Conservation (phyloP, 1,140 invertebrate genomes). For the Cherax quadricarinatus region DNA sequence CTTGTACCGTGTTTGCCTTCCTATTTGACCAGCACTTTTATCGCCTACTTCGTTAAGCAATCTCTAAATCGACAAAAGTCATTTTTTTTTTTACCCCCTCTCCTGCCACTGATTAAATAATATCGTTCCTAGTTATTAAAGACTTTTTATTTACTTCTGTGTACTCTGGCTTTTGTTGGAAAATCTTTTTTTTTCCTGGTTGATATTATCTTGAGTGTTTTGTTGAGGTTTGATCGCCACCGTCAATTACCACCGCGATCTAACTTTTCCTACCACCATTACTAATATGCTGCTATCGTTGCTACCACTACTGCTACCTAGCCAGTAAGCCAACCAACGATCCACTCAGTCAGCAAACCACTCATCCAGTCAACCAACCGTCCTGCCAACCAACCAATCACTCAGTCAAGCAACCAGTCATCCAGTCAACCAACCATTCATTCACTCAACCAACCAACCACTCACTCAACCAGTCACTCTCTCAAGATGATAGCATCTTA, state of each 20-base stretch:
- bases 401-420: no score
- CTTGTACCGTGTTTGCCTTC: constrained; percentile 55
- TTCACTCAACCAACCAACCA: no score
- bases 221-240: no score
- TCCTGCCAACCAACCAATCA: no score
- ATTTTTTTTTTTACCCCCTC: background rate
- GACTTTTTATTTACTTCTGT: background rate
- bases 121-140: constrained; percentile 27
- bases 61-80: constrained; percentile 7
- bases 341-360: no score
- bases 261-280: background rate
- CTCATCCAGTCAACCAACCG: no score
- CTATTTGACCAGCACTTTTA: constrained; percentile 38
- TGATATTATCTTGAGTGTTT: no score
- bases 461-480: background rate
- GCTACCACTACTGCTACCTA: background rate
- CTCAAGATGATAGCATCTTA: background rate
- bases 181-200: no score
- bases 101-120: constrained; percentile 25
- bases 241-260: no score
- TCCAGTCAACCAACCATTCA: no score
- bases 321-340: background rate
- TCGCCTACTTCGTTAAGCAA: constrained; percentile 48
- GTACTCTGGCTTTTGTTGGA: no score
- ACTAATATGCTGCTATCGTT: no score